Evolutionary conservation across 2,797 vertebrate species (phyloP), one percentile per base, ranked within the genome.

Genomic region (Poecile montanus): DNA sequence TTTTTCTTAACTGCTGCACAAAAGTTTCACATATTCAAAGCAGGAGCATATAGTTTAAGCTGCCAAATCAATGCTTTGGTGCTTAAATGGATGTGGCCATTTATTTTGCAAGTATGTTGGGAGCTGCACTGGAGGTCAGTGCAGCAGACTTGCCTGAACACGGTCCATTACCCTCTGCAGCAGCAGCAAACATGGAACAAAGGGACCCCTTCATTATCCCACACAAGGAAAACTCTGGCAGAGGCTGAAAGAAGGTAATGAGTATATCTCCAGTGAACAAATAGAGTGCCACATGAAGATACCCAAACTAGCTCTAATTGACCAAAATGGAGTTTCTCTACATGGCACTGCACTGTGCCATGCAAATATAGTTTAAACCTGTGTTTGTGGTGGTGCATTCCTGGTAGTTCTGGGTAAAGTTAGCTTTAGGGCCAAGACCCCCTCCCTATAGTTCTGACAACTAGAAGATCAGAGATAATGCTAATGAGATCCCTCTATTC

Each of bases 181-280:
- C 71, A 95, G 91, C 76, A 94, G 80, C 73, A 86, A 88, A 81
- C 74, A 63, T 4, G 83, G 88, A 93, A 95, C 88, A 93, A 95
- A 96, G 77, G 71, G 83, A 93, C 62, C 56, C 76, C 81, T 87
- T 95, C 77, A 85, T 94, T 95, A 93, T 86, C 56, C 63, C 71
- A 74, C 74, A 66, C 84, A 85, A 96, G 91, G 50, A 95, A 93
- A 95, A 87, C 93, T 67, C 79, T 95, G 92, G 91, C 66, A 91
- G 51, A 67, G 32, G 42, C 82, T 93, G 87, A 88, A 93, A 91
- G 75, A 91, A 94, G 75, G 95, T 93, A 94, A 89, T 95, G 91
- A 95, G 78, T 85, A 53, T 85, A 91, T 93, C 85, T 93, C 84
- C 73, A 94, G 56, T 67, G 90, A 88, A n/a, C 67, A 86, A 96